A percentile compares a stretch with the other conserved stretches of the same genome.
These are phyloP conservation scores for Callosobruchus maculatus DNA, from an alignment of 2,888 invertebrate genomes.

Conservation along the genomic window DNA sequence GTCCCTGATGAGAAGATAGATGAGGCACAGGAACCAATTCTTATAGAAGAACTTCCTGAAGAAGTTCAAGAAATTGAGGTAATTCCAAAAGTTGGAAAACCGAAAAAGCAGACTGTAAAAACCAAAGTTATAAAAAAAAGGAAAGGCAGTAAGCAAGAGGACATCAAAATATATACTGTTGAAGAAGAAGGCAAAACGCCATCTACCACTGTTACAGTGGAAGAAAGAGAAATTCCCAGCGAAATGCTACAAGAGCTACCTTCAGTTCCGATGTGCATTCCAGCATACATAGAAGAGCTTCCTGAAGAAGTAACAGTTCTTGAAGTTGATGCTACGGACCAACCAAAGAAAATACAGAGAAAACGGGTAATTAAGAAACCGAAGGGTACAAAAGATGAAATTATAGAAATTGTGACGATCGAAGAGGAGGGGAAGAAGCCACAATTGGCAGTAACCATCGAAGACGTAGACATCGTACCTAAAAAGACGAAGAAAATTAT, in stretches of 20 bases:
- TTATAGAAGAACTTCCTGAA: slow-evolving; percentile 38
- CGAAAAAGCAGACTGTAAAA: slow-evolving; percentile 33
- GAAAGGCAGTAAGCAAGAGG: slow-evolving; percentile 37
- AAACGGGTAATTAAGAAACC: slow-evolving; percentile 36
- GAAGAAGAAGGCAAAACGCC: slow-evolving; percentile 44
- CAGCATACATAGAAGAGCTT: slow-evolving; percentile 30
- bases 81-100: slow-evolving; percentile 37
- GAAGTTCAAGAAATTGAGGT: slow-evolving; percentile 43
- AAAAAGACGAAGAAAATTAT: slow-evolving; percentile 5
- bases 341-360: slow-evolving; percentile 32
- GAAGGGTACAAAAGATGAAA: slow-evolving; percentile 37
- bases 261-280: slow-evolving; percentile 9
- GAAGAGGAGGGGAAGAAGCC: slow-evolving; percentile 51
- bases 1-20: slow-evolving; percentile 42
- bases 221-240: slow-evolving; percentile 44
- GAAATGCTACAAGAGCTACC: slow-evolving; percentile 23
- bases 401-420: slow-evolving; percentile 50
- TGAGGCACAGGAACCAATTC: slow-evolving; percentile 32
- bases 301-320: slow-evolving; percentile 34
- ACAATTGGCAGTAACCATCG: slow-evolving; percentile 44
- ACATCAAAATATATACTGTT: slow-evolving; percentile 47
- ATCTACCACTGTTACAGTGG: slow-evolving; percentile 43
- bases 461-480: slow-evolving; percentile 38
- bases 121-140: slow-evolving; percentile 38
- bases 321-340: slow-evolving; percentile 24